Base-by-base conservation (phyloP, 2,888 invertebrate genomes). In the Mythimna impura region DNA sequence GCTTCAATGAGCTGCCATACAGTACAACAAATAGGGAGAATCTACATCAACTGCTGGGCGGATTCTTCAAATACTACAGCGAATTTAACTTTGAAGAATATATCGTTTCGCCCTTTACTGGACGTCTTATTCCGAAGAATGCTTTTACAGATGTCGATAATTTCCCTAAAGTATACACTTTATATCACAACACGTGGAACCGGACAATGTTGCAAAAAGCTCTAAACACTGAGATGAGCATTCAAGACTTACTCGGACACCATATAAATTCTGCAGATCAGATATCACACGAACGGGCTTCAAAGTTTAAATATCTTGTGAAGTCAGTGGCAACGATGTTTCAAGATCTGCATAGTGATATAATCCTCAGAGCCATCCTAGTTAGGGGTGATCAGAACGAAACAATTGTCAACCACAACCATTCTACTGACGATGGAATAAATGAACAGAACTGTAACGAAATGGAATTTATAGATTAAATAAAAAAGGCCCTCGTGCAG, bases 51-150 rank as follows among this genome's bases (percentile, higher is more conserved):
- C 72, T 86, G 30, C n/a, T 86, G 34, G 82, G 83, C 3, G 83
- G 83, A 0, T 87, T 87, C 72, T 87, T 84, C 14, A 64, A 80
- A 30, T 86, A 84, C 67, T 87, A 83, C 72, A 84, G 76, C 36
- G 67, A 67, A 14, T 86, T 86, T 66, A 60, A 86, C 57, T 86
- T 81, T 34, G 62, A 83, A 5, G 54, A 79, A 7, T 76, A 80
- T 34, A 71, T 86, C 22, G 71, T 85, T 3, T 88, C 86, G 2
- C 85, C 88, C 0, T 90, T 67, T 50, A 17, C 34, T n/a, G 77
- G 80, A 9, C 66, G 36, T 43, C 80, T 55, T 60, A 57, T 80
- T 36, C 47, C 14, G 12, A 67, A 17, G n/a, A 60, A 10, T 25
- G 80, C 52, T 40, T 77, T 80, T 25, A 10, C 0, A 20, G 43